Evolutionary conservation across 2,113 vertebrate species (phyloP).

Genomic region (Misgurnus mizolepis): DNA sequence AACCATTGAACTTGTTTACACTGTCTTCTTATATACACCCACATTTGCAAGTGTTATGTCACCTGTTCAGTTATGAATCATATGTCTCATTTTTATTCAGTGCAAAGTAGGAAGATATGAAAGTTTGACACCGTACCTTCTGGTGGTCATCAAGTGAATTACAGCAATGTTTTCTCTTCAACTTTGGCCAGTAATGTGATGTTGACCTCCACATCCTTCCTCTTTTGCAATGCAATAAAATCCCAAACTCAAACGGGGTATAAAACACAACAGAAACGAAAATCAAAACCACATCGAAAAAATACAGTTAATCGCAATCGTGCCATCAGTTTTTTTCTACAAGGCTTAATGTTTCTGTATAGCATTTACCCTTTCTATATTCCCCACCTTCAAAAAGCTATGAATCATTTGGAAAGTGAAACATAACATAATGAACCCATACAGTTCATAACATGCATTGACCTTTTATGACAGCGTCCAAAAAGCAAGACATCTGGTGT

Average conservation of each 20-base stretch:
- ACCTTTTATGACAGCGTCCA: no score
- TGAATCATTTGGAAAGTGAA: no score
- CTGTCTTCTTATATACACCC: not conserved
- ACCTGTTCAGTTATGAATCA: slow-evolving; percentile 33
- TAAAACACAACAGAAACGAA: not conserved
- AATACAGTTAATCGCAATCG: no score
- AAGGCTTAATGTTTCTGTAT: no score
- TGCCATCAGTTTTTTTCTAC: no score
- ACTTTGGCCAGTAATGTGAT: not conserved
- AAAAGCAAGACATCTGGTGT: no score
- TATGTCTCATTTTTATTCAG: not conserved
- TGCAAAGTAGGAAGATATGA: not conserved
- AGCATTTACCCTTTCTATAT: no score
- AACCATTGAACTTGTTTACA: not conserved
- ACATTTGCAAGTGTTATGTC: not conserved
- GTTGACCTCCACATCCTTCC: not conserved
- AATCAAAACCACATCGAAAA: not conserved
- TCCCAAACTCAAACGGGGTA: not conserved
- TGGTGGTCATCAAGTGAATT: not conserved
- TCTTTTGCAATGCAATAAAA: not conserved
- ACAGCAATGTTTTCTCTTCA: not conserved
- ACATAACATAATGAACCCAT: no score
- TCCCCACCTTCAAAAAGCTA: no score
- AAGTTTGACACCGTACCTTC: not conserved
- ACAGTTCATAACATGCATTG: no score